phyloP scores from a whole-genome alignment of 2,888 invertebrate genomes.

The Papilio gigon region DNA sequence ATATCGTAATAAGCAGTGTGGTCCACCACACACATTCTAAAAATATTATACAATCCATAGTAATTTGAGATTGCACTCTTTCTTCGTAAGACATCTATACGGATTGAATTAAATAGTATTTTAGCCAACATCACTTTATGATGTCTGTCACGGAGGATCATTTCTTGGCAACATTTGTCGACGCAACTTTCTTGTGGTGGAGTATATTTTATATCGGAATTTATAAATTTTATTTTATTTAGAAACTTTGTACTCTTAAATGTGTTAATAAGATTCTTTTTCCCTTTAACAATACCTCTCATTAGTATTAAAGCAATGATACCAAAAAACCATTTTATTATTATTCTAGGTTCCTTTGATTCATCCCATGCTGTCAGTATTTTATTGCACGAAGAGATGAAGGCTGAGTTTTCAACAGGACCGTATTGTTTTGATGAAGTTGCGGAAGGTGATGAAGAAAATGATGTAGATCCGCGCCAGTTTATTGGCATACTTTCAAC shows the following conservation, averaged over 20 bases:
- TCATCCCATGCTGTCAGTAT: constrained; percentile 45
- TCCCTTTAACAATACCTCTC: constrained; percentile 44
- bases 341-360: constrained; percentile 34
- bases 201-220: constrained; percentile 34
- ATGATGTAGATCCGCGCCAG: not conserved
- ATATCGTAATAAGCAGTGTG: constrained; percentile 46
- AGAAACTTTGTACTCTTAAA: constrained; percentile 41
- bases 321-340: constrained; percentile 47
- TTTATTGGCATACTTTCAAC: constrained; percentile 6
- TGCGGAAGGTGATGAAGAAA: not conserved
- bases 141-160: constrained; percentile 40
- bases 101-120: constrained; percentile 44
- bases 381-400: constrained; percentile 44
- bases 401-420: constrained; percentile 45
- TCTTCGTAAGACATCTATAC: constrained; percentile 19
- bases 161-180: constrained; percentile 43
- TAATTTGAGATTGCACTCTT: not conserved
- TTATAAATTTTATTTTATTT: not conserved
- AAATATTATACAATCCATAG: constrained; percentile 40
- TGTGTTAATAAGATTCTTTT: constrained; percentile 44
- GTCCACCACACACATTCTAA: constrained; percentile 43
- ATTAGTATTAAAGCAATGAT: constrained; percentile 45
- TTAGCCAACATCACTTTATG: constrained; percentile 48
- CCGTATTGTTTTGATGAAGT: constrained; percentile 26
- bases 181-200: constrained; percentile 45